phyloP scores from a whole-genome alignment of 1,140 invertebrate species.

The Pomacea maculata region DNA sequence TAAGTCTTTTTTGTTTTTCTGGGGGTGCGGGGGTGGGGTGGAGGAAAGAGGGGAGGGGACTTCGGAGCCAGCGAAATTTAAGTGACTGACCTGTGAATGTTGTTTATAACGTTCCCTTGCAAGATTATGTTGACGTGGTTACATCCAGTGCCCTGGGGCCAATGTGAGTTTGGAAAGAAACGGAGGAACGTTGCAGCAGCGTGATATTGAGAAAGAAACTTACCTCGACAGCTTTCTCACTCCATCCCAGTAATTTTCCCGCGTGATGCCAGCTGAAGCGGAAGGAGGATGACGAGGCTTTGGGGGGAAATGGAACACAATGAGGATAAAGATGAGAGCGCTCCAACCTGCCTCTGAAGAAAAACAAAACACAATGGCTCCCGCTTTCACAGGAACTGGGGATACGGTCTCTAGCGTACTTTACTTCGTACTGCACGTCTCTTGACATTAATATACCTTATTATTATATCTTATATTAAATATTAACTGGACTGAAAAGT shows the following conservation, averaged over 20 bases:
- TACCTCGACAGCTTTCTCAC: constrained; percentile 29
- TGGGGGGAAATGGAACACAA: constrained; percentile 44
- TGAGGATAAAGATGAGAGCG: constrained; percentile 34
- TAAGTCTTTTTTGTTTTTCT: too few species aligned
- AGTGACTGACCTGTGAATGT: too few species aligned
- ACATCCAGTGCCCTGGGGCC: too few species aligned
- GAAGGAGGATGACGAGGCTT: constrained; percentile 41
- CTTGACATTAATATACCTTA: too few species aligned
- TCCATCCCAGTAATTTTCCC: constrained; percentile 33
- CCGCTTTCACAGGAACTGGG: background rate
- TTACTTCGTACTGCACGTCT: too few species aligned
- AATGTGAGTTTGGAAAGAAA: background rate
- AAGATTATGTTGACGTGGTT: background rate
- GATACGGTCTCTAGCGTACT: background rate
- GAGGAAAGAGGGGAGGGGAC: too few species aligned
- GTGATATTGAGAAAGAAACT: background rate
- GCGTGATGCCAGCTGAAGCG: constrained; percentile 32
- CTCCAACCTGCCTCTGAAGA: constrained; percentile 37
- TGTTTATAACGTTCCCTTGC: background rate
- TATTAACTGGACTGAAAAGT: constrained; percentile 1
- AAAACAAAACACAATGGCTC: constrained; percentile 2
- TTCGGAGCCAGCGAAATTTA: too few species aligned
- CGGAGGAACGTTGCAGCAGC: too few species aligned
- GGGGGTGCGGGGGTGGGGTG: too few species aligned
- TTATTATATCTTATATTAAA: background rate